Base-by-base conservation (phyloP, 1,140 invertebrate genomes). In the Drosophila arizonae region DNA sequence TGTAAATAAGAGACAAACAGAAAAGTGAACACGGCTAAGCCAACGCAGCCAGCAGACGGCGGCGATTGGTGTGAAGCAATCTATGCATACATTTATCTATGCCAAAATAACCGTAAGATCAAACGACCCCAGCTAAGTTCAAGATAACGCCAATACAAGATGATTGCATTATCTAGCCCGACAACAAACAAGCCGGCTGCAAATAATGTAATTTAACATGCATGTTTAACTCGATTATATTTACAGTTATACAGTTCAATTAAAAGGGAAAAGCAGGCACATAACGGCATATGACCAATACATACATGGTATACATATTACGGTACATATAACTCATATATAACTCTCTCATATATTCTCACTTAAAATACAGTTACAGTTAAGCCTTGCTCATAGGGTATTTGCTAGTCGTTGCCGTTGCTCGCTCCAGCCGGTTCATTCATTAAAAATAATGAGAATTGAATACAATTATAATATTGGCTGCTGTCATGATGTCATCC, bases 371-470 rank as follows among this genome's bases (percentile, higher is more conserved):
- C 36, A 10, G 1, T 39, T 39, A 11, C 10, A 11, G 0, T 2
- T 39, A 11, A 4, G 17, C n/a, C 1, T 3, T 45, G n/a, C 1
- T 15, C 15, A 2, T 45, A 17, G 43, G n/a, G 43, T 17, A 15
- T 2, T 17, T 6, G 43, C 4, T 5, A 45, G 43, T 39, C 36
- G 36, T 39, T 13, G 36, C 36, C 36, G 4, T 30, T 30, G 43
- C 10, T 1, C 24, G 0, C 36, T 48, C 6, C 41, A 48, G 64
- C 55, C 57, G 65, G 30, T 72, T 73, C 77, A 64, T 75, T 80
- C 67, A 77, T 80, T 77, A 77, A 80, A 77, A 74, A 77, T 80
- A 77, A 80, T 85, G 77, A 66, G 69, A 81, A 85, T 85, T 81
- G 54, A 81, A 85, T 81, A 81, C 75, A 81, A 86, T 70, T 63